A percentile compares a stretch with the other conserved stretches of the same genome.
Conservation (phyloP, 2,888 invertebrate species). For the Parnassius apollo region DNA sequence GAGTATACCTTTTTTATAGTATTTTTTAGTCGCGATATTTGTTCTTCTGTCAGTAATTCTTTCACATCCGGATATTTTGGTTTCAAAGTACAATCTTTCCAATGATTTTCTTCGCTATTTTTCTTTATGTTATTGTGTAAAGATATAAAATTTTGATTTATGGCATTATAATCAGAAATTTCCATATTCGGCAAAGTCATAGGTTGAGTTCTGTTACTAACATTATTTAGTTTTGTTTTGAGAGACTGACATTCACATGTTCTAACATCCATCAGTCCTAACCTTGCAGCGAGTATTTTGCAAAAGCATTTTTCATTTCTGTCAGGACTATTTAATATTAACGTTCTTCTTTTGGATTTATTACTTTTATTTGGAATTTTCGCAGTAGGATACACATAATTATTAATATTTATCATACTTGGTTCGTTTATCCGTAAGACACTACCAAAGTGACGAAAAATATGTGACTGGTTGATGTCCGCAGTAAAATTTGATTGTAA, state of each 20-base stretch:
- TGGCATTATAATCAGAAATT: neutral
- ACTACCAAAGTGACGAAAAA: conserved; percentile 45
- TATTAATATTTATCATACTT: conserved; percentile 21
- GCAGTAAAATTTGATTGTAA: conserved; percentile 37
- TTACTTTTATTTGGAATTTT: neutral
- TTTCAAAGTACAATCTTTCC: neutral
- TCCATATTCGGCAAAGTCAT: neutral
- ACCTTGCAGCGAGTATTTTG: conserved; percentile 30
- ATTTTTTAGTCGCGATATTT: neutral
- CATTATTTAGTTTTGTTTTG: neutral
- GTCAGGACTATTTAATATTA: neutral
- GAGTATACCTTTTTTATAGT: conserved; percentile 1
- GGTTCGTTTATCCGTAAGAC: conserved; percentile 26
- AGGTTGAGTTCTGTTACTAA: neutral
- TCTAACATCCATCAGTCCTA: conserved; percentile 14
- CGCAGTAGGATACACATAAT: conserved; percentile 14
- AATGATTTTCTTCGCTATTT: neutral
- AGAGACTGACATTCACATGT: neutral
- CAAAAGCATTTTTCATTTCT: conserved; percentile 12
- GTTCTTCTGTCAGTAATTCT: neutral
- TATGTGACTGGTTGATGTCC: conserved; percentile 50
- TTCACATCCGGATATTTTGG: neutral
- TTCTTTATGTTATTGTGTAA: neutral
- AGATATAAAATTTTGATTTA: neutral
- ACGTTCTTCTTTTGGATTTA: neutral